phyloP scores from a whole-genome alignment of 2,113 vertebrate species.

The Dasyornis broadbenti region DNA sequence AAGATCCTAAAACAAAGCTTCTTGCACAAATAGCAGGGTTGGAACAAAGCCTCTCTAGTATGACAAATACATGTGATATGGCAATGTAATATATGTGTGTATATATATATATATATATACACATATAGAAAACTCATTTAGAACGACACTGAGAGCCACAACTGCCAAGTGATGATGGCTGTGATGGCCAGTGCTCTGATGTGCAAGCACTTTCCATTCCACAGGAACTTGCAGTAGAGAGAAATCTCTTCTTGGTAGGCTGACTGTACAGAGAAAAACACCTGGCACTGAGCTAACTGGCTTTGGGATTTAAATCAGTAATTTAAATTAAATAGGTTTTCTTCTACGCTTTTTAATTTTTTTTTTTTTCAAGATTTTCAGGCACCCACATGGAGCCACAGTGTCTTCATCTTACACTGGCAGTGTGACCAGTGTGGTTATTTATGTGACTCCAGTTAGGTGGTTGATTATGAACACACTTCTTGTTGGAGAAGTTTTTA shows the following conservation, averaged over 20 bases:
- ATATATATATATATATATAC: background rate
- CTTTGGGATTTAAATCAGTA: background rate
- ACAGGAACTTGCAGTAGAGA: background rate
- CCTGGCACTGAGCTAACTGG: background rate
- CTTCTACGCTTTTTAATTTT: background rate
- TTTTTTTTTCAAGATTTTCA: background rate
- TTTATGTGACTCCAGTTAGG: background rate
- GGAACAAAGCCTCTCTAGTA: background rate
- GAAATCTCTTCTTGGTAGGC: background rate
- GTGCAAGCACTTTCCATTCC: background rate
- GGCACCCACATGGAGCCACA: background rate
- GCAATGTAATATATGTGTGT: background rate
- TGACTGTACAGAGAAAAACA: background rate
- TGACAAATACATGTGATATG: background rate
- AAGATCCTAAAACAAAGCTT: background rate
- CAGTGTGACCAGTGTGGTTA: fast-evolving
- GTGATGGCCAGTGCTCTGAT: background rate
- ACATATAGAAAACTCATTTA: background rate
- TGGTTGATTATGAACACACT: background rate
- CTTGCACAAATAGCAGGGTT: background rate
- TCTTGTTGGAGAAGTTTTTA: background rate
- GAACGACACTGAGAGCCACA: background rate
- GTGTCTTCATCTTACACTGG: background rate
- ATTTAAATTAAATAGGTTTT: background rate
- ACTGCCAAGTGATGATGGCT: background rate